Evolutionary conservation across 1,140 invertebrate species (phyloP), one percentile per base, ranked within the genome.

Genomic region (Alviniconcha marisindica): DNA sequence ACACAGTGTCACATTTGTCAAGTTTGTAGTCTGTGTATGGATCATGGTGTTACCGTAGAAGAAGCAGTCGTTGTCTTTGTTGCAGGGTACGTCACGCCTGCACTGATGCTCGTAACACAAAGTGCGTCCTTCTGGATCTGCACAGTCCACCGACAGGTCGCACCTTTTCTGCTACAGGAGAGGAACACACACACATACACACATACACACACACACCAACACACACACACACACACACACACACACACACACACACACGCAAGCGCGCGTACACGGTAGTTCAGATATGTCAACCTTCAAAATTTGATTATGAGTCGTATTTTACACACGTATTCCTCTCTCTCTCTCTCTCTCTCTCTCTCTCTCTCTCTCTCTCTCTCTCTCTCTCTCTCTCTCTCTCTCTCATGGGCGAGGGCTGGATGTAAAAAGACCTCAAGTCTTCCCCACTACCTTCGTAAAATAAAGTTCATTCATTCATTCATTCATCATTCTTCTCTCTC

Each of bases 61-160:
- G 60, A 63, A 63, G 60, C 60, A 63, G 60, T 63, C 60, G 28
- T 63, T 63, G 60, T 63, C 60, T 63, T 63, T 63, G 24, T 63
- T 63, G 60, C 60, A 63, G 24, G 60, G 5, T 5, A 63, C 60
- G 60, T 63, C 60, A 63, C 24, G 60, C 4, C 24, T 7, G 28
- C 60, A 63, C 10, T 63, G 24, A 5, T 31, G 7, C 4, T n/a
- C 24, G 60, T 14, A 14, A n/a, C 60, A 63, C 24, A 63, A n/a
- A 14, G 60, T 14, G 4, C 60, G 21, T 63, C 60, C 60, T 31
- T 63, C 60, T 24, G 21, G 21, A 24, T 63, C 24, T 7, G 4
- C 28, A 63, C 60, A 63, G 60, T 63, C 60, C 28, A 63, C 60
- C 5, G 60, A 63, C 10, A 63, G 60, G 4, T 63, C 28, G 60